Evolutionary conservation across 2,113 vertebrate genomes (phyloP).

Genomic region (Pteronura brasiliensis): DNA sequence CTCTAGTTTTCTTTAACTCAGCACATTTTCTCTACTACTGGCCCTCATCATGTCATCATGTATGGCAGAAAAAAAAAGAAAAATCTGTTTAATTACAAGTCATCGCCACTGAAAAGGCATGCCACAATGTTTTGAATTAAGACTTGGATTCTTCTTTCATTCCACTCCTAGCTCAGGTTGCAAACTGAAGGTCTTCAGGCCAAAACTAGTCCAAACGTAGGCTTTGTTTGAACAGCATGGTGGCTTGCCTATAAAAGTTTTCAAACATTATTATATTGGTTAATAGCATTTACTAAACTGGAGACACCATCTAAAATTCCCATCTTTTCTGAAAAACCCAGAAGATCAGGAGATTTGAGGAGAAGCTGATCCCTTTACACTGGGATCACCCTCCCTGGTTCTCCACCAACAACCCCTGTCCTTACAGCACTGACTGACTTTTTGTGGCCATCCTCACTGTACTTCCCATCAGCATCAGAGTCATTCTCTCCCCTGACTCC

Average conservation of each 20-base stretch:
- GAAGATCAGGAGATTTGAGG: background rate
- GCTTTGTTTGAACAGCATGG: background rate
- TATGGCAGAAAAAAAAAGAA: background rate
- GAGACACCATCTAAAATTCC: background rate
- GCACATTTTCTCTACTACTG: background rate
- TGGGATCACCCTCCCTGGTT: accelerated
- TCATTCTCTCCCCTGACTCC: background rate
- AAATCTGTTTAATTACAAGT: background rate
- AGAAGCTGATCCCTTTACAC: background rate
- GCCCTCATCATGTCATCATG: accelerated
- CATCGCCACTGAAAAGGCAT: background rate
- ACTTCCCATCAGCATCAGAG: background rate
- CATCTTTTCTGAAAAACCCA: background rate
- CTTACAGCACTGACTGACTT: background rate
- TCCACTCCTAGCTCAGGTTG: background rate
- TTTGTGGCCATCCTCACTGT: accelerated
- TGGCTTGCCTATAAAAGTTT: background rate
- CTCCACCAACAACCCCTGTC: accelerated
- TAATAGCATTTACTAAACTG: background rate
- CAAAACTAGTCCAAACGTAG: background rate
- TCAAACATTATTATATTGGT: background rate
- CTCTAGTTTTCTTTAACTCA: background rate
- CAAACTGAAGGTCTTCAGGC: background rate
- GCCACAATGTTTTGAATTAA: background rate
- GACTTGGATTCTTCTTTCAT: background rate